A percentile compares a stretch with the other conserved stretches of the same genome.
phyloP scores from a whole-genome alignment of 2,888 invertebrate genomes.

The Drosophila eohydei region DNA sequence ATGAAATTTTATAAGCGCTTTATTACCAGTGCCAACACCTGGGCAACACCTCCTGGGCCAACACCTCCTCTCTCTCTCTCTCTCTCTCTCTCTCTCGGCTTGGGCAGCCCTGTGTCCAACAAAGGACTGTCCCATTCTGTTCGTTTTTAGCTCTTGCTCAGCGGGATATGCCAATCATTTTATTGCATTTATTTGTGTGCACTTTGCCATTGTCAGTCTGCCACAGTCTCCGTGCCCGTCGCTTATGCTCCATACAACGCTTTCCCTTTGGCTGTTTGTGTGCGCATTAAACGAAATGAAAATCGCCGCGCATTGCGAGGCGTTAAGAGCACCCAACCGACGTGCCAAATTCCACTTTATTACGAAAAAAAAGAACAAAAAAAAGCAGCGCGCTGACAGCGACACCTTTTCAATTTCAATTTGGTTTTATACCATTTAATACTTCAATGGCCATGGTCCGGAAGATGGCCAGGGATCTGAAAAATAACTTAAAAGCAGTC shows the following conservation, averaged over 20 bases:
- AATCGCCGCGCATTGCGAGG: slow-evolving; percentile 64
- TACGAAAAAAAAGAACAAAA: slow-evolving; percentile 46
- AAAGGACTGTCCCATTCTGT: slow-evolving; percentile 22
- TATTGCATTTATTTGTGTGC: slow-evolving; percentile 78
- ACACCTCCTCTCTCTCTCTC: too few species aligned
- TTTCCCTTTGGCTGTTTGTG: slow-evolving; percentile 49
- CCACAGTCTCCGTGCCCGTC: background rate
- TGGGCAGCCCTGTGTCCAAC: slow-evolving; percentile 10
- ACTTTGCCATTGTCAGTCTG: slow-evolving; percentile 72
- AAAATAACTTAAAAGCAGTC: slow-evolving; percentile 65
- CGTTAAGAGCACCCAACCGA: slow-evolving; percentile 70
- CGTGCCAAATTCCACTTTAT: slow-evolving; percentile 78
- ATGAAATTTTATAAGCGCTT: slow-evolving; percentile 81
- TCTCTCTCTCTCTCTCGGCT: background rate
- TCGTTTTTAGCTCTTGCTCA: slow-evolving; percentile 35
- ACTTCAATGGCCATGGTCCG: slow-evolving; percentile 33
- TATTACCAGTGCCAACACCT: slow-evolving; percentile 74
- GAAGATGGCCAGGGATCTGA: slow-evolving; percentile 15
- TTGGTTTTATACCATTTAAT: slow-evolving; percentile 77
- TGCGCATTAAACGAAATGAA: slow-evolving; percentile 76
- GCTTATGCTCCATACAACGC: background rate
- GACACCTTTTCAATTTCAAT: slow-evolving; percentile 78
- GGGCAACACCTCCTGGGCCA: too few species aligned
- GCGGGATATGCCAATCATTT: slow-evolving; percentile 76
- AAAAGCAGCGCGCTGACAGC: slow-evolving; percentile 53